Evolutionary conservation across 2,797 vertebrate genomes (phyloP).

Genomic region (Cheirogaleus major): DNA sequence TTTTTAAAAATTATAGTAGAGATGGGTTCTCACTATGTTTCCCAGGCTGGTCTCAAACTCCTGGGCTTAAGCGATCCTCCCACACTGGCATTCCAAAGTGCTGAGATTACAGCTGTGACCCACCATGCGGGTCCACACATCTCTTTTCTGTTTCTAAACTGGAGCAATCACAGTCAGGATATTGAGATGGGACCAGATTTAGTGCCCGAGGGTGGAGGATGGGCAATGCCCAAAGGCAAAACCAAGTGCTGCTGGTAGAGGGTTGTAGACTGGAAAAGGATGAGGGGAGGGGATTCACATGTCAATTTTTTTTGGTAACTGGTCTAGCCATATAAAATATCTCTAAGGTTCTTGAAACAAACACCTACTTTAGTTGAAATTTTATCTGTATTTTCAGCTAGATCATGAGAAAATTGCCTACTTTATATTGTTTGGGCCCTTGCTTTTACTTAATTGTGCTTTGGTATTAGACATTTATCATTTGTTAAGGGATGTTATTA

Average conservation of each 20-base stretch:
- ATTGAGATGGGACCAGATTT: background rate
- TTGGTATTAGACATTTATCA: background rate
- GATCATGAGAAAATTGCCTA: background rate
- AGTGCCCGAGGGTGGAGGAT: background rate
- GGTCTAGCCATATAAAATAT: background rate
- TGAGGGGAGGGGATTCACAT: accelerated
- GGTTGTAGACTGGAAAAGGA: too few species aligned
- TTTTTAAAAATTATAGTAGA: too few species aligned
- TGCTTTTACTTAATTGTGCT: background rate
- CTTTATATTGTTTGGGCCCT: background rate
- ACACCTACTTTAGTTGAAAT: background rate
- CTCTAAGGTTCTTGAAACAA: background rate
- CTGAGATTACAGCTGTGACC: background rate
- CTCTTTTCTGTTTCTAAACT: background rate
- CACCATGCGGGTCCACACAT: accelerated
- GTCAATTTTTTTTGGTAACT: too few species aligned
- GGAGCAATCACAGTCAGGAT: background rate
- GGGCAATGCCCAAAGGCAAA: background rate
- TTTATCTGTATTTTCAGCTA: background rate
- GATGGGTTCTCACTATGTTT: too few species aligned
- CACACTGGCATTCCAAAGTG: background rate
- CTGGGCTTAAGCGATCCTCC: too few species aligned
- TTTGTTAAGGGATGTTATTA: background rate
- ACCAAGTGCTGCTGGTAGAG: background rate
- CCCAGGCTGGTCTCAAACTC: too few species aligned